phyloP scores from a whole-genome alignment of 2,113 vertebrate species.

The Romanogobio albipinnatus region DNA sequence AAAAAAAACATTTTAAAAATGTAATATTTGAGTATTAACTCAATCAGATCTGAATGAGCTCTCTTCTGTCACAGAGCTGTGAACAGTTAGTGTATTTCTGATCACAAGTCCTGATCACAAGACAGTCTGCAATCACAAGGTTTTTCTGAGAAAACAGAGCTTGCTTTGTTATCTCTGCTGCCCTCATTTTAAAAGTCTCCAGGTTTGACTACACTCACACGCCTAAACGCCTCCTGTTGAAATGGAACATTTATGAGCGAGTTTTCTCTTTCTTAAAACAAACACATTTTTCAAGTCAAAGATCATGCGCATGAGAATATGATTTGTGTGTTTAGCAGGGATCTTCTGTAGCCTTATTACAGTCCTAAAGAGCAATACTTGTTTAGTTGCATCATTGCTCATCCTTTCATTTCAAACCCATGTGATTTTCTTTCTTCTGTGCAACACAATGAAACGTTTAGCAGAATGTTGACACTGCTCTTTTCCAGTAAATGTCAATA shows the following conservation, averaged over 20 bases:
- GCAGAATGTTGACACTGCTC: neutral
- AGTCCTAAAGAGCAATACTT: neutral
- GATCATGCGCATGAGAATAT: constrained; percentile 27
- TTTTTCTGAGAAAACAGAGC: constrained; percentile 57
- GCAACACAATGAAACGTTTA: neutral
- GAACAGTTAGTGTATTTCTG: neutral
- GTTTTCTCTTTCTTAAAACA: neutral
- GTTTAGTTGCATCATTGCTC: neutral
- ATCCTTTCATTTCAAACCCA: neutral
- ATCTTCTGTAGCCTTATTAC: neutral
- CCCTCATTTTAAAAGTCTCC: constrained; percentile 37
- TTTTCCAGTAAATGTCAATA: neutral
- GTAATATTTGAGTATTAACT: neutral
- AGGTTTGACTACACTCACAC: constrained; percentile 13
- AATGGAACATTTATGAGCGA: neutral
- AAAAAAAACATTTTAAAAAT: too few relatives aligned
- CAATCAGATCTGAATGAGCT: neutral
- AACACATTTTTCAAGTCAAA: constrained; percentile 20
- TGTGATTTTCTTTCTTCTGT: neutral
- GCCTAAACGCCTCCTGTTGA: neutral
- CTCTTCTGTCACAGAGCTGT: neutral
- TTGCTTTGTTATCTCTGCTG: constrained; percentile 62
- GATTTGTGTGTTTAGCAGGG: neutral
- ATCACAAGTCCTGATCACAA: constrained; percentile 75
- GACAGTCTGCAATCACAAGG: constrained; percentile 59